A percentile compares a stretch with the other conserved stretches of the same genome.
Conservation (phyloP, 2,888 invertebrate genomes). For the Koerneria pararmatus region DNA sequence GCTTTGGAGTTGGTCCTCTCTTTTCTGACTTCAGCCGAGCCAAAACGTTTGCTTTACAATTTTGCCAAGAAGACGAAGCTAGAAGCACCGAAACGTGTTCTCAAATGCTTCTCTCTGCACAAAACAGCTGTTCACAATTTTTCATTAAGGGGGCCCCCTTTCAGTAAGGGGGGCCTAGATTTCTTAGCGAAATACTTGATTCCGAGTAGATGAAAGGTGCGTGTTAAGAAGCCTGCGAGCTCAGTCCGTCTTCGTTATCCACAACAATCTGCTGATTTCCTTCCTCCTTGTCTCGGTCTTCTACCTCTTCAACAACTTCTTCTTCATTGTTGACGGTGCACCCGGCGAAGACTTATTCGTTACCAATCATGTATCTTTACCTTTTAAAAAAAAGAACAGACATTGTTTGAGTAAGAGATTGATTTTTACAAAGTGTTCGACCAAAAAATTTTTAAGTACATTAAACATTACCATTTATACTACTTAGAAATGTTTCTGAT, state of each 20-base stretch:
- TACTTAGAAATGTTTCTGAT: too few species aligned
- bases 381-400: too few species aligned
- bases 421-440: too few species aligned
- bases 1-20: conserved; percentile 1
- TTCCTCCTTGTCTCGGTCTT: conserved; percentile 43
- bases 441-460: too few species aligned
- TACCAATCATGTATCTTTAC: conserved; percentile 44
- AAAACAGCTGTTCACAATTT: background rate
- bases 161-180: too few species aligned
- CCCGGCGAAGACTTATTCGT: conserved; percentile 36
- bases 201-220: too few species aligned
- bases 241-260: conserved; percentile 51
- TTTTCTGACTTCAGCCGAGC: background rate
- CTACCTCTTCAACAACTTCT: conserved; percentile 47
- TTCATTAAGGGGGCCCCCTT: too few species aligned
- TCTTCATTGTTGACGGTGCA: conserved; percentile 45
- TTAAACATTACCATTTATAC: too few species aligned
- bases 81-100: background rate
- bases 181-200: too few species aligned
- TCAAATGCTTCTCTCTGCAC: conserved; percentile 2
- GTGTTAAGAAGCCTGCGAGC: conserved; percentile 42
- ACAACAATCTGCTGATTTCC: conserved; percentile 50
- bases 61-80: conserved; percentile 8
- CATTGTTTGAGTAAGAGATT: too few species aligned
- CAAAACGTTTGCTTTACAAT: too few species aligned